Percentiles rank a stretch among this genome's conserved stretches.
Conservation (phyloP, 2,797 vertebrate genomes). For the Furcifer pardalis region DNA sequence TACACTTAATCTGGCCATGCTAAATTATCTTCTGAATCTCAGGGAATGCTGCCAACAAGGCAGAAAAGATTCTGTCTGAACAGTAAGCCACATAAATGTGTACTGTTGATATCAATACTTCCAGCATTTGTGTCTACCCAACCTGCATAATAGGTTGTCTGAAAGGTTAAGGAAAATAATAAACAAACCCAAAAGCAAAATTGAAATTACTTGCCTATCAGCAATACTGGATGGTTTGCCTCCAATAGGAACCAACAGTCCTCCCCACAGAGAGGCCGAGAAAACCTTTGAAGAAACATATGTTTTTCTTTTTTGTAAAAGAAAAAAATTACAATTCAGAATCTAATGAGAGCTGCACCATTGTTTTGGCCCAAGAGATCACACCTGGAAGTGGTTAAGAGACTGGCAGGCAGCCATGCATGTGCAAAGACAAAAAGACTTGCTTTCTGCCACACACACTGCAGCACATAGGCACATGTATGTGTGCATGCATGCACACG, state of each 20-base stretch:
- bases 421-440: too few relatives aligned
- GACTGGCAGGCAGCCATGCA: too few relatives aligned
- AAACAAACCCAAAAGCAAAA: neutral
- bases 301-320: neutral
- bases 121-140: neutral
- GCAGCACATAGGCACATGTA: neutral
- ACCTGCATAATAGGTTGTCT: neutral
- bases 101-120: neutral
- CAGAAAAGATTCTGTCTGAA: too few relatives aligned
- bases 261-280: constrained; percentile 92
- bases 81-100: neutral
- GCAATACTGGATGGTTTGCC: constrained; percentile 88
- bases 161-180: neutral
- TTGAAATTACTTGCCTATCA: constrained; percentile 80
- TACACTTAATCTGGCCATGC: neutral
- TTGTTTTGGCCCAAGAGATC: neutral
- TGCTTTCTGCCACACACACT: too few relatives aligned
- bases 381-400: neutral
- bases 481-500: neutral
- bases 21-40: neutral
- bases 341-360: neutral
- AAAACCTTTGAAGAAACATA: constrained; percentile 80
- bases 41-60: neutral
- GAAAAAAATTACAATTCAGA: constrained; percentile 1
- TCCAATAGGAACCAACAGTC: constrained; percentile 87